Base-by-base conservation (phyloP, 2,888 invertebrate species). In the Vanessa cardui region DNA sequence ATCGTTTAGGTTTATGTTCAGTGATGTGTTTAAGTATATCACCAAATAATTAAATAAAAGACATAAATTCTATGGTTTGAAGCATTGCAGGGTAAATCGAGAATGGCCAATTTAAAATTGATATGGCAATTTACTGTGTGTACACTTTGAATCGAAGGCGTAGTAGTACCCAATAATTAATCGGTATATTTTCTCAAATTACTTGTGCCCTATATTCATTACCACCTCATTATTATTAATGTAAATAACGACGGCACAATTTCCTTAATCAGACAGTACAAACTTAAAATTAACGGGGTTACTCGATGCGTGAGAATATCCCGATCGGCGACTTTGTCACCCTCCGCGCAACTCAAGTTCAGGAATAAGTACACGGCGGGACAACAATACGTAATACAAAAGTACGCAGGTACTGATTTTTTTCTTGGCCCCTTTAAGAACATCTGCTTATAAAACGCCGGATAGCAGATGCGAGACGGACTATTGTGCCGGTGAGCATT, bases 391-490 rank as follows among this genome's bases (percentile, higher is more conserved):
- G 64, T 65, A 69, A 62, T 68, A 72, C 72, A 72, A 72, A 82
- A 79, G 78, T 78, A 77, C 71, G 83, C 88, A 89, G 89, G 89
- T 89, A 89, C 83, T 79, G 81, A 82, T 88, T 88, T 88, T 86
- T 88, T 65, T 66, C 74, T 71, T 76, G 76, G 74, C 73, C 78
- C 81, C 77, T 78, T 72, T 73, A 75, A 79, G 77, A 79, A 81
- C 89, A 89, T 87, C 89, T 89, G 89, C 83, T 77, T 81, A 78
- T 79, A 79, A 80, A 81, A 78, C 78, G 79, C 83, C 83, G 86
- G 84, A 84, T 80, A 82, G 89, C 90, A 90, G 90, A 89, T 90
- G 90, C 81, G 81, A 84, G 80, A 77, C 81, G 78, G 73, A 71
- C 82, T 83, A 83, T 88, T 87, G 83, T 86, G 74, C 68, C 71